Evolutionary conservation across 1,140 invertebrate species (phyloP).

Genomic region (Dinothrombium tinctorium): DNA sequence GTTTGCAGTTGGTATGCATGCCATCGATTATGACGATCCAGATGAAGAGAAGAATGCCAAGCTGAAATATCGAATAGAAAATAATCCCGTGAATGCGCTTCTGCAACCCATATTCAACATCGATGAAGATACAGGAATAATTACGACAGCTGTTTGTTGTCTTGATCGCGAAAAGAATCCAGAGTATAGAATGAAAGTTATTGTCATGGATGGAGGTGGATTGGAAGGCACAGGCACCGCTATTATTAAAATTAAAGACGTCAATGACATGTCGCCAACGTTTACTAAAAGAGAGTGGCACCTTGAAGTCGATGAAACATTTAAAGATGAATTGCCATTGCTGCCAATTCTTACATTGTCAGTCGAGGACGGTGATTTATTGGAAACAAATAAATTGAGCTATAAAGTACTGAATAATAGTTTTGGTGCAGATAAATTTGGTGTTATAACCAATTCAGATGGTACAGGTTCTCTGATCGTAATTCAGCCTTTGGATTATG

Average conservation of each 20-base stretch:
- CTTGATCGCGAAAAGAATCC: constrained; percentile 77
- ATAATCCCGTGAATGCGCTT: constrained; percentile 86
- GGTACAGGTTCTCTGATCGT: constrained; percentile 83
- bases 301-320: constrained; percentile 88
- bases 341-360: constrained; percentile 80
- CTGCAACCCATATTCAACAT: constrained; percentile 85
- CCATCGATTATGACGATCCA: constrained; percentile 86
- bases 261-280: constrained; percentile 54
- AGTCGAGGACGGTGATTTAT: constrained; percentile 64
- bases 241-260: constrained; percentile 18
- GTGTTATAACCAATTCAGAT: constrained; percentile 86
- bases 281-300: constrained; percentile 91
- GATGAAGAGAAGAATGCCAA: constrained; percentile 75
- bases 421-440: constrained; percentile 84
- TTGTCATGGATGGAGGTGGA: constrained; percentile 20
- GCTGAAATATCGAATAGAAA: constrained; percentile 75
- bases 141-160: constrained; percentile 81
- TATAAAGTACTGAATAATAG: constrained; percentile 84
- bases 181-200: constrained; percentile 88
- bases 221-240: constrained; percentile 18
- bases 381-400: constrained; percentile 81
- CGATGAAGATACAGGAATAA: constrained; percentile 75
- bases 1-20: constrained; percentile 97
- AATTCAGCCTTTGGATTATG: constrained; percentile 37
- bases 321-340: constrained; percentile 68